Evolutionary conservation across 2,888 invertebrate genomes (phyloP), one percentile per base, ranked within the genome.

Genomic region (Oscheius onirici): DNA sequence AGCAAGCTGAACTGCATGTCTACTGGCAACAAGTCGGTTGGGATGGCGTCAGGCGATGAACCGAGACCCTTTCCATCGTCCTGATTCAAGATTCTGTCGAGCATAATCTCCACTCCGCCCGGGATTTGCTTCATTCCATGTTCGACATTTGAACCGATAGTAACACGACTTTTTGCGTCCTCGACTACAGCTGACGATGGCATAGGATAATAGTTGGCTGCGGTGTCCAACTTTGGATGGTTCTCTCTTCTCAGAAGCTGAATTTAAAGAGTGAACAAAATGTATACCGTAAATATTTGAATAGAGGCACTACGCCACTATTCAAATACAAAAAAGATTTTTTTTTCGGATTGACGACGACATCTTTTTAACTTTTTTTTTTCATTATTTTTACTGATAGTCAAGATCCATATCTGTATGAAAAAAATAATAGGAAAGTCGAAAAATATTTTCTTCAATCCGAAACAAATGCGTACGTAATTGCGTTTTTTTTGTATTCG

Each of bases 61-160:
- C 82, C 82, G 24, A 82, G 69, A 28, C 82, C 82, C 44, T 82
- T 82, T 34, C 79, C 79, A 63, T 82, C 82, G 46, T 82, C 82
- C 60, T 81, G 80, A 68, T 77, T 79, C 66, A 82, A 34, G 52
- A 80, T 82, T 60, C 82, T 72, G 69, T 82, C 78, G 13, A 76
- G 28, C 70, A 70, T 74, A 15, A 76, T 71, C 51, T 76, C 76
- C 15, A 76, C 57, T 24, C 71, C 69, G 13, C 52, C 34, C 34
- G 17, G 34, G 17, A 60, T 51, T 13, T 44, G 24, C 66, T 57
- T 71, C 20, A 71, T 67, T 26, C 76, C 76, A 46, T 76, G 76
- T 55, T 76, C 76, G 8, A 76, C 76, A 49, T 76, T 74, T 5
- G 69, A 72, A n/a, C 52, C 22, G 20, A 72, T 58, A 13, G 72